phyloP scores from a whole-genome alignment of 2,113 vertebrate species.

The Nycticorax nycticorax region DNA sequence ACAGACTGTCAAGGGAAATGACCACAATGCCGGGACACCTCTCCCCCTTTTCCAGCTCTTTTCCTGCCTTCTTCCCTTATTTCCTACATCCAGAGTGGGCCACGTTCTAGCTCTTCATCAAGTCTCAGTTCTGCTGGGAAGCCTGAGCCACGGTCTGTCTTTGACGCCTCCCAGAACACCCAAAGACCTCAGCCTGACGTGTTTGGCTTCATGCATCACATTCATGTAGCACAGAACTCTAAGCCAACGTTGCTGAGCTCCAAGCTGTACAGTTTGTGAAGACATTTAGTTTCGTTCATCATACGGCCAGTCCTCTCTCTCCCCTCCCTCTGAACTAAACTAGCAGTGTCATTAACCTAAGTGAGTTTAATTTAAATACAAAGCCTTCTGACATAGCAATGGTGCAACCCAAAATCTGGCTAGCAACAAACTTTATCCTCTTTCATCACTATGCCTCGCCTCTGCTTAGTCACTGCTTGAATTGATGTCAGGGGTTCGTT shows the following conservation, averaged over 20 bases:
- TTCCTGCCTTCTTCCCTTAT: background rate
- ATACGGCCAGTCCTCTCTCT: background rate
- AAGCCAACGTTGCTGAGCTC: background rate
- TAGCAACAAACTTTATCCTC: background rate
- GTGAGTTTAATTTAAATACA: background rate
- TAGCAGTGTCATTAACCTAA: background rate
- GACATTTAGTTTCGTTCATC: accelerated
- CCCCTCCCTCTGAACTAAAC: background rate
- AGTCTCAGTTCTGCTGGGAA: background rate
- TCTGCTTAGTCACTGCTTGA: background rate
- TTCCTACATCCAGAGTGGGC: background rate
- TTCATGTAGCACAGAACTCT: background rate
- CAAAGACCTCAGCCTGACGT: background rate
- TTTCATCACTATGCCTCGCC: background rate
- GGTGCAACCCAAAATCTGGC: background rate
- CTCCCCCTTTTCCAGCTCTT: background rate
- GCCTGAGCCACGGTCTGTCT: background rate
- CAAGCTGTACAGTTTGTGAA: background rate
- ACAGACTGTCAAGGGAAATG: background rate
- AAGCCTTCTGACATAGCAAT: background rate
- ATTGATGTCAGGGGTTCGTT: background rate
- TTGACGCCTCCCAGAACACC: background rate
- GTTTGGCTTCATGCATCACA: background rate
- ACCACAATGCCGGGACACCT: background rate
- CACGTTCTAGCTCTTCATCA: background rate